A percentile compares a stretch with the other conserved stretches of the same genome.
Conservation (phyloP, 37 sponge, comb jelly and placozoan species). For the Axinella damicornis region DNA sequence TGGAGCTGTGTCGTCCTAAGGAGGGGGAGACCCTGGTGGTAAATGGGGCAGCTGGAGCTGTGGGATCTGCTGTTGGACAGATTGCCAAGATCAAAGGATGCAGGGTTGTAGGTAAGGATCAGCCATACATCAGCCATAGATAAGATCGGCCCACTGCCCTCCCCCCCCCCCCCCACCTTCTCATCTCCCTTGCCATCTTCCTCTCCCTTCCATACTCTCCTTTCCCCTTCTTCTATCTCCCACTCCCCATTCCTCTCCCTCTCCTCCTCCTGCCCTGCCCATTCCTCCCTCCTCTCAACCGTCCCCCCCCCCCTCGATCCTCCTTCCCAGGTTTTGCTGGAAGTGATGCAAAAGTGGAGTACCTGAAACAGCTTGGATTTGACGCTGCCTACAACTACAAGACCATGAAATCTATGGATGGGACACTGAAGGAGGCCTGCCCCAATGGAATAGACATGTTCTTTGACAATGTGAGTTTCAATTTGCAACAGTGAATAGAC, state of each 20-base stretch:
- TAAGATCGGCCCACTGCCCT: too few relatives aligned
- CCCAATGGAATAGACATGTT: conserved; percentile 90
- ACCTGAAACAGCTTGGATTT: conserved; percentile 77
- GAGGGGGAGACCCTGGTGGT: conserved; percentile 89
- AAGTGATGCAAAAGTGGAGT: conserved; percentile 82
- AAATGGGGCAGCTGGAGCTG: conserved; percentile 92
- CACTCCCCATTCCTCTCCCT: neutral
- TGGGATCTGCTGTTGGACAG: conserved; percentile 87
- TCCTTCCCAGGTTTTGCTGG: conserved; percentile 80
- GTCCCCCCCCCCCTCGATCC: neutral
- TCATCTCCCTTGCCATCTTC: neutral
- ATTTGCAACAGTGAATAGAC: conserved; percentile 45
- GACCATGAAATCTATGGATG: conserved; percentile 66
- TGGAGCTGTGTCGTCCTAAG: conserved; percentile 75
- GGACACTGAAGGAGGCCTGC: conserved; percentile 72
- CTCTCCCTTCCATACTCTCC: neutral
- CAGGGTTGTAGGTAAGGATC: conserved; percentile 70
- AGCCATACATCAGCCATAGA: too few relatives aligned
- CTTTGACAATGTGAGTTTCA: conserved; percentile 88
- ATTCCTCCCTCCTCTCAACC: neutral
- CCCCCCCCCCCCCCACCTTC: neutral
- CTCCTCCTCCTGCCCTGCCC: neutral
- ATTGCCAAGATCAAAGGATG: conserved; percentile 92
- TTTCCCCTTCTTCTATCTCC: neutral
- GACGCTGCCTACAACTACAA: conserved; percentile 95